Base-by-base conservation (phyloP, 2,113 vertebrate genomes). In the Platysteira castanea region DNA sequence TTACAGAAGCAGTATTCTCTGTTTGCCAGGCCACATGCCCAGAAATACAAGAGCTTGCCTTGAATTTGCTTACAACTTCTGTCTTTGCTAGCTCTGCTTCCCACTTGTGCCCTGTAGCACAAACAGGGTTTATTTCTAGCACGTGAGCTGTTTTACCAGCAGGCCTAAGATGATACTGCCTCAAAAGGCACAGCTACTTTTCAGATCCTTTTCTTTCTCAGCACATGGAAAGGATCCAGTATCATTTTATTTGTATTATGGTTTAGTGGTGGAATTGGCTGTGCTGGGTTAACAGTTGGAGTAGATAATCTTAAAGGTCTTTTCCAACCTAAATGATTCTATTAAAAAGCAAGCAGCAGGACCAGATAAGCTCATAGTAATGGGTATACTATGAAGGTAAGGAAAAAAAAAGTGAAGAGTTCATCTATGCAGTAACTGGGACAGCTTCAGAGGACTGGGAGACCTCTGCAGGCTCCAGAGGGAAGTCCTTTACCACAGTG, bases 391-490 rank as follows among this genome's bases (percentile, higher is more conserved):
- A 57, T 4, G 33, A 61, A 7, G 9, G 57, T 46, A 73, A 94
- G 60, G 31, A 1, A 26, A 74, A 76, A 81, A 78, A 35, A 33
- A 33, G 35, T 11, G 24, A 84, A 23, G 77, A 68, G 28, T n/a
- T 85, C 31, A 74, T 57, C 35, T 54, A 2, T 12, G 67, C 50
- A 80, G 54, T 61, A 61, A 50, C 35, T 78, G 1, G 1, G 35
- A 44, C 73, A 75, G 65, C 37, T 59, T 37, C 2, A 1, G 82
- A 90, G 68, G 54, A 60, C 93, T 35, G 88, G 76, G 93, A 93
- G 92, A 97, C 85, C 93, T 94, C 94, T 96, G 83, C 95, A 96
- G 93, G 95, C 83, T 93, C 85, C 68, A 80, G 39, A 77, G 31
- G 75, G 85, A 94, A 97, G 70, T 90, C 93, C 44, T 68, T 50